Conservation (phyloP, 2,113 vertebrate genomes). For the Apodemus sylvaticus region DNA sequence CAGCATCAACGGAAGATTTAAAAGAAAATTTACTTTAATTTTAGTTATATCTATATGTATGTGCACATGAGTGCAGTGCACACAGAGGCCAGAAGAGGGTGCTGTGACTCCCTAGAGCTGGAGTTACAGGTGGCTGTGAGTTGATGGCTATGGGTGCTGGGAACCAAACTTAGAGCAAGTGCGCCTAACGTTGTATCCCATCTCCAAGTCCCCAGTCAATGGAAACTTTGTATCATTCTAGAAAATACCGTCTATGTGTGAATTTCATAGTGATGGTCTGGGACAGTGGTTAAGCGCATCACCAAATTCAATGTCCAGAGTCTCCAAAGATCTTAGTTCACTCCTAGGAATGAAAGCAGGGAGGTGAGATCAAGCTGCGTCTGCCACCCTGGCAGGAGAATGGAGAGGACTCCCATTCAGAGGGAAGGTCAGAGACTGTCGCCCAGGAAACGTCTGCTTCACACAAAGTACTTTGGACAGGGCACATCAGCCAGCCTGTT, state of each 20-base stretch:
- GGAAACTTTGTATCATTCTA: not conserved
- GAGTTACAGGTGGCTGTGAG: not conserved
- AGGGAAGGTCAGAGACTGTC: conserved; percentile 54
- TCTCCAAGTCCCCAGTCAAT: not conserved
- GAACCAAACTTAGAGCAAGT: not conserved
- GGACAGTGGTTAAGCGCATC: fast-evolving
- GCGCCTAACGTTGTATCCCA: not conserved
- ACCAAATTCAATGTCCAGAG: not conserved
- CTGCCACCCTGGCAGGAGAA: not conserved
- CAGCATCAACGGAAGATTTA: not conserved
- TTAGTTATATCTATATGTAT: not conserved
- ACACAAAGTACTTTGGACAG: not conserved
- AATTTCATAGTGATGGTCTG: not conserved
- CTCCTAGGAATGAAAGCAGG: not conserved
- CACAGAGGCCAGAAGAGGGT: not conserved
- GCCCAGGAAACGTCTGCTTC: conserved; percentile 31
- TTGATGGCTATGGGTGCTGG: not conserved
- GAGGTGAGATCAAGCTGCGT: not conserved
- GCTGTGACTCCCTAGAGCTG: not conserved
- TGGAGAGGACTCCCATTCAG: not conserved
- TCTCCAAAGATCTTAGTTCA: not conserved
- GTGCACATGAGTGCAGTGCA: not conserved
- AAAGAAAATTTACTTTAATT: not conserved
- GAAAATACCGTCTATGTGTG: not conserved
- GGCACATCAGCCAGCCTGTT: not conserved